Conservation (phyloP, 2,113 vertebrate genomes). For the Brienomyrus brachyistius region DNA sequence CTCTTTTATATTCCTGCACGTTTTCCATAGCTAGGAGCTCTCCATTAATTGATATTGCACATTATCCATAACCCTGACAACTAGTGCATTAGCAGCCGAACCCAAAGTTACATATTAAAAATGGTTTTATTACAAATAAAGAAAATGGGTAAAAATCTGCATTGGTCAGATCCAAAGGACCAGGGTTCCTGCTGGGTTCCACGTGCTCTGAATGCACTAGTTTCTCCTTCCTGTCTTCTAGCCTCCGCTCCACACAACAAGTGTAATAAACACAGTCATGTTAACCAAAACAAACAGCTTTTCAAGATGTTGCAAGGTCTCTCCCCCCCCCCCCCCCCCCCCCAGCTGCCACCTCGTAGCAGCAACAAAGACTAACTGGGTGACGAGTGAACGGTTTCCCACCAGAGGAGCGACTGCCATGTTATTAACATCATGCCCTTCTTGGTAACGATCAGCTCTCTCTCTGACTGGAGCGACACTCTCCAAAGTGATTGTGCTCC, state of each 20-base stretch:
- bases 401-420: not conserved
- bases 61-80: not conserved
- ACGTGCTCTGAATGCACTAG: not conserved
- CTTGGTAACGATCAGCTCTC: not conserved
- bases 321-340: not conserved
- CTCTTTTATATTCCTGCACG: not conserved
- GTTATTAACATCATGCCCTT: not conserved
- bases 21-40: not conserved
- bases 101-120: not conserved
- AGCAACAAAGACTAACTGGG: not conserved
- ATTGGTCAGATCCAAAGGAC: not conserved
- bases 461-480: not conserved
- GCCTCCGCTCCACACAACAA: not conserved
- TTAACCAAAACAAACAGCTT: conserved; percentile 16
- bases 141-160: not conserved
- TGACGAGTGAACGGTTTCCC: not conserved
- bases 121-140: not conserved
- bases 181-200: not conserved
- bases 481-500: not conserved
- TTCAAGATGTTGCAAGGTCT: not conserved
- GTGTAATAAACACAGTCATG: not conserved
- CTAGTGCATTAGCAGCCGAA: not conserved
- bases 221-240: not conserved
- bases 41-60: not conserved
- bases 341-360: conserved; percentile 2